phyloP scores from a whole-genome alignment of 1,140 invertebrate species.

The Hylaeus volcanicus region DNA sequence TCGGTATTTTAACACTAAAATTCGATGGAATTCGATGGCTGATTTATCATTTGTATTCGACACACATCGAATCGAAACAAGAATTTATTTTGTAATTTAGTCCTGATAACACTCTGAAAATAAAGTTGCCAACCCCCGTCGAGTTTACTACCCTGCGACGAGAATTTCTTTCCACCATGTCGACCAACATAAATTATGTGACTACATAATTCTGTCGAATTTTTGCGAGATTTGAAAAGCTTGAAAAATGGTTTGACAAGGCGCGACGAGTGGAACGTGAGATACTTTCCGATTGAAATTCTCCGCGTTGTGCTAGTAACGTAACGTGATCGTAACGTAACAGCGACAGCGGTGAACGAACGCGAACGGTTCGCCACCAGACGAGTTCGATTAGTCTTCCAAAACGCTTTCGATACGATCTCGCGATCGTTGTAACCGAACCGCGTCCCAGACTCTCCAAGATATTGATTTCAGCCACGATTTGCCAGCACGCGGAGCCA shows the following conservation, averaged over 20 bases:
- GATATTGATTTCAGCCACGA: conserved; percentile 61
- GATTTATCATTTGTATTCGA: no score
- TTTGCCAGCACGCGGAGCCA: conserved; percentile 47
- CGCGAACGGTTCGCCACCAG: background rate
- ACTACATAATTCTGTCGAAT: no score
- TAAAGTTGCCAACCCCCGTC: no score
- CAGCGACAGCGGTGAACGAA: background rate
- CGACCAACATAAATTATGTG: no score
- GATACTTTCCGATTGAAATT: conserved; percentile 1
- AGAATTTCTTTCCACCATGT: no score
- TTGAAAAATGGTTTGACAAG: background rate
- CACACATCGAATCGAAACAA: no score
- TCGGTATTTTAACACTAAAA: no score
- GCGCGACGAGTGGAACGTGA: background rate
- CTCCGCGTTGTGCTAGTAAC: background rate
- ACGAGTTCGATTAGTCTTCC: conserved; percentile 32
- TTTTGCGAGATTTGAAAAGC: no score
- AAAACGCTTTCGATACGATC: conserved; percentile 53
- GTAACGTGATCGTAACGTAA: background rate
- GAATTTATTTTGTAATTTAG: no score
- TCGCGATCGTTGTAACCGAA: conserved; percentile 41
- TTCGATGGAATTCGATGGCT: no score
- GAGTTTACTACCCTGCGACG: no score
- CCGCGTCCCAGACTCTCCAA: conserved; percentile 25
- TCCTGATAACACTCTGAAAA: no score